Evolutionary conservation across 1,140 invertebrate genomes (phyloP), one percentile per base, ranked within the genome.

Genomic region (Solen grandis): DNA sequence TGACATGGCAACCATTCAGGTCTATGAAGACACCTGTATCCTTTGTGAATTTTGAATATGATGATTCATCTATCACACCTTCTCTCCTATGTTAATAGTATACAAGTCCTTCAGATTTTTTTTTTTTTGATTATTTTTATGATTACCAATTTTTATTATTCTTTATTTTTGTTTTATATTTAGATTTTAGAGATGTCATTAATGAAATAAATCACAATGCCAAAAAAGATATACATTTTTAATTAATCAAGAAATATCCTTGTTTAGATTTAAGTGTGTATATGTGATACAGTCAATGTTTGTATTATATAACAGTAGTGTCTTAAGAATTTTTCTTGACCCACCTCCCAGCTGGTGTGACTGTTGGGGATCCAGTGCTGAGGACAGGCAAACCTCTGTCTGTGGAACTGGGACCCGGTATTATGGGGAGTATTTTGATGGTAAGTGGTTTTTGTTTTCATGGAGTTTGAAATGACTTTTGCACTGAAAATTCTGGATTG

Each of bases 1-100:
- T 75, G 99, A 99, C 92, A 98, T 99, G 96, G 99, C 99, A 59
- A 99, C 99, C 79, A 99, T 99, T 92, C 98, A 99, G 95, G 98
- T 99, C 74, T 99, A 99, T 90, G 99, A 99, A 93, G 99, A 99
- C 93, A 99, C 99, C 59, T 99, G 94, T 94, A 93, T 92, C 91
- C 87, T 91, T 91, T n/a, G n/a, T n/a, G n/a, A n/a, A n/a, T n/a
- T n/a, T n/a, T n/a, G n/a, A n/a, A n/a, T n/a, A 60, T 63, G 25
- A 41, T 10, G 16, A 72, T 31, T 22, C n/a, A n/a, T 62, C 16
- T 62, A 27, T 62, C n/a, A n/a, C n/a, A n/a, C n/a, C n/a, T n/a
- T n/a, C n/a, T n/a, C n/a, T n/a, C n/a, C n/a, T n/a, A n/a, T n/a
- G n/a, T n/a, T n/a, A n/a, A n/a, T n/a, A n/a, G n/a, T n/a, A n/a